A percentile compares a stretch with the other conserved stretches of the same genome.
Conservation (phyloP, 2,888 invertebrate species). For the Atrina japonica region DNA sequence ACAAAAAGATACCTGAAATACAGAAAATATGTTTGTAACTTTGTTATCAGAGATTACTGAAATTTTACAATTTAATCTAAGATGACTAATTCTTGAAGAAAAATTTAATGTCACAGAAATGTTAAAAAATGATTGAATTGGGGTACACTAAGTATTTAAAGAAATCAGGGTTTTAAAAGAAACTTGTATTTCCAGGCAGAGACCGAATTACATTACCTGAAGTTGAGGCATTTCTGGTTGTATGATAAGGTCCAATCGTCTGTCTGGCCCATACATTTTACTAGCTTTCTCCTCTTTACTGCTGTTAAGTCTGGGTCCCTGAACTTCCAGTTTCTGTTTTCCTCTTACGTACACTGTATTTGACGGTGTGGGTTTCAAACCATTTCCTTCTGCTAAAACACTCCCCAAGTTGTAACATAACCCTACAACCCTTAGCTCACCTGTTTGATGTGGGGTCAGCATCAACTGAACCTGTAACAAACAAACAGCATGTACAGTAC, state of each 20-base stretch:
- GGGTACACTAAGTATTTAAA: too few relatives aligned
- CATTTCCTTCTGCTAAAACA: slow-evolving; percentile 50
- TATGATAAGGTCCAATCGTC: slow-evolving; percentile 88
- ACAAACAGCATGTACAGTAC: slow-evolving; percentile 11
- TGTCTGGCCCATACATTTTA: slow-evolving; percentile 84
- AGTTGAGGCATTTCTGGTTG: slow-evolving; percentile 91
- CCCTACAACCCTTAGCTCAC: slow-evolving; percentile 88
- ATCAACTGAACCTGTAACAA: slow-evolving; percentile 85
- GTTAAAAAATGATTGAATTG: too few relatives aligned
- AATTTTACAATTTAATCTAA: too few relatives aligned
- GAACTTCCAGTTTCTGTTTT: slow-evolving; percentile 81
- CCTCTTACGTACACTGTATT: slow-evolving; percentile 77
- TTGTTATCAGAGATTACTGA: too few relatives aligned
- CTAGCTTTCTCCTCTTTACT: slow-evolving; percentile 82
- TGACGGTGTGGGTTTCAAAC: slow-evolving; percentile 66
- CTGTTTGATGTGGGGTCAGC: slow-evolving; percentile 88
- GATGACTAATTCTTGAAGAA: slow-evolving; percentile 6
- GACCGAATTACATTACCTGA: slow-evolving; percentile 83
- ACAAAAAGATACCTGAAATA: slow-evolving; percentile 86
- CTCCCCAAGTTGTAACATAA: slow-evolving; percentile 85
- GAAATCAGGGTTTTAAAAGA: too few relatives aligned
- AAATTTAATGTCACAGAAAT: neutral
- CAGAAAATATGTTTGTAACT: slow-evolving; percentile 5
- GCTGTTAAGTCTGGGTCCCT: slow-evolving; percentile 83
- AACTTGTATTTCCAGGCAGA: too few relatives aligned